Evolutionary conservation across 2,797 vertebrate genomes (phyloP).

Genomic region (Rachycentron canadum): DNA sequence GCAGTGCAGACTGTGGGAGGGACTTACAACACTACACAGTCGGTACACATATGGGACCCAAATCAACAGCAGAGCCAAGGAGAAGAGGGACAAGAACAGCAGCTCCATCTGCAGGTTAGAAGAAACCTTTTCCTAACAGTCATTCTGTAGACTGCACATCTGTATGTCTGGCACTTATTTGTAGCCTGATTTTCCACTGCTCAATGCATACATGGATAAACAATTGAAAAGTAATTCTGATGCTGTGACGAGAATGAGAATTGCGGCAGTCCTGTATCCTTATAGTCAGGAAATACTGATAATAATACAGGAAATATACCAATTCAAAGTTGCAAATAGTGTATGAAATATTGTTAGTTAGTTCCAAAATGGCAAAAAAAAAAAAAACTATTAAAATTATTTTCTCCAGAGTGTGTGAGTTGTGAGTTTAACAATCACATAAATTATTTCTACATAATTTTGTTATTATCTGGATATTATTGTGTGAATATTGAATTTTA

Average conservation of each 20-base stretch:
- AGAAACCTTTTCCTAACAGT: not conserved
- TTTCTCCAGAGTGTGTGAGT: not conserved
- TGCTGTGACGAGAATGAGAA: not conserved
- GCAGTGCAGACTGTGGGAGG: slow-evolving; percentile 98
- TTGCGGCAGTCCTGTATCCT: no score
- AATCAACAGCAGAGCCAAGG: slow-evolving; percentile 91
- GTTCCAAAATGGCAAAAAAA: not conserved
- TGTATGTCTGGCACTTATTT: not conserved
- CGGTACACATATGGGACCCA: slow-evolving; percentile 99
- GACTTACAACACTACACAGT: slow-evolving; percentile 95
- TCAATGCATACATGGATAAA: not conserved
- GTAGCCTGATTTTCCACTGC: not conserved
- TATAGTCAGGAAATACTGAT: not conserved
- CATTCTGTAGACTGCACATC: not conserved
- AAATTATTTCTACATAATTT: not conserved
- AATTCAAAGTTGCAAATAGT: not conserved
- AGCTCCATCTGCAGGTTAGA: slow-evolving; percentile 91
- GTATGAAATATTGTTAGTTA: not conserved
- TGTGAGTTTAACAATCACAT: no score
- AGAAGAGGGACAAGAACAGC: slow-evolving; percentile 84
- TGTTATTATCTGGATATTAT: not conserved
- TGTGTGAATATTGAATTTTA: not conserved
- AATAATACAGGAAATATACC: not conserved
- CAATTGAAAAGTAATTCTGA: not conserved
- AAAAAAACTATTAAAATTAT: not conserved